Evolutionary conservation across 2,797 vertebrate genomes (phyloP).

Genomic region (Enteromius treurensis): DNA sequence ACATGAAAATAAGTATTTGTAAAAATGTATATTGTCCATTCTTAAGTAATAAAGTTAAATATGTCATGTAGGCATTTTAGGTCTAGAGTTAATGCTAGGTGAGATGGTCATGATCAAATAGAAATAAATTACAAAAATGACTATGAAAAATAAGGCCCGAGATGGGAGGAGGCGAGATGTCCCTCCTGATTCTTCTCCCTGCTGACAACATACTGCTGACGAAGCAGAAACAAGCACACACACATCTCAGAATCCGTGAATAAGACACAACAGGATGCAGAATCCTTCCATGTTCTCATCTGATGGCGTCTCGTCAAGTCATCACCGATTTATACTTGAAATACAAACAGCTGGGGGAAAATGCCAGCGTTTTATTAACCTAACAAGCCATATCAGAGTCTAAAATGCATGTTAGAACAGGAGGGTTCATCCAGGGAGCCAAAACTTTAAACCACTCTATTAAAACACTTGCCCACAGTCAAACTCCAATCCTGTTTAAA

Average conservation of each 20-base stretch:
- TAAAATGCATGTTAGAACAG: conserved; percentile 18
- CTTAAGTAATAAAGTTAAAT: neutral
- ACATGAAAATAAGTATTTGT: neutral
- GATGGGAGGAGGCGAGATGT: neutral
- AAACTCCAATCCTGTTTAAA: conserved; percentile 30
- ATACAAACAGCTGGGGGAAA: conserved; percentile 8
- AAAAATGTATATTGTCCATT: neutral
- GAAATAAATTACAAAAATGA: neutral
- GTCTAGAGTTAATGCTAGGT: neutral
- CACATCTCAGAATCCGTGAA: neutral
- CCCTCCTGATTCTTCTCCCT: neutral
- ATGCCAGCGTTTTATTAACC: conserved; percentile 23
- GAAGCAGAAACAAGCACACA: neutral
- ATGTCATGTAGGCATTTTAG: neutral
- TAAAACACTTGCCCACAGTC: conserved; percentile 31
- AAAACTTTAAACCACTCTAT: conserved; percentile 14
- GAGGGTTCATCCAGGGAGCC: neutral
- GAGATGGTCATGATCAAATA: neutral
- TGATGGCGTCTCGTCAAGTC: neutral
- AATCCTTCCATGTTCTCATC: neutral
- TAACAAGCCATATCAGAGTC: conserved; percentile 34
- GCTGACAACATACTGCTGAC: conserved; percentile 30
- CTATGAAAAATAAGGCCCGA: conserved; percentile 1
- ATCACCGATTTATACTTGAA: neutral
- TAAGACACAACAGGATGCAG: conserved; percentile 20